Evolutionary conservation across 2,113 vertebrate genomes (phyloP), one percentile per base, ranked within the genome.

Genomic region (Melanotaenia duboulayi): DNA sequence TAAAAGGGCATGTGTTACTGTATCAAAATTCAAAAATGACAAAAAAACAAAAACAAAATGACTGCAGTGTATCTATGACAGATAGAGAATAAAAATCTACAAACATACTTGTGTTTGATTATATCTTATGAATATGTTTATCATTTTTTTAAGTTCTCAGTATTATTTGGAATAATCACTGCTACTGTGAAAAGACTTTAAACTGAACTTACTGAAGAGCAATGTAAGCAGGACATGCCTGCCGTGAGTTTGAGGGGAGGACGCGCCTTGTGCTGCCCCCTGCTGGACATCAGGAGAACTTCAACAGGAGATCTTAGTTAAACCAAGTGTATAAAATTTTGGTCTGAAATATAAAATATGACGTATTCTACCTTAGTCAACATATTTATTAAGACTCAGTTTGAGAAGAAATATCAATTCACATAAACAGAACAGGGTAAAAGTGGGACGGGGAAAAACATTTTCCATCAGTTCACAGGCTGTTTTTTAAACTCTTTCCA

Each of bases 1-100:
- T 96, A 93, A 93, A 94, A 96, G 95, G 96, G 97, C 98, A 99
- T 99, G 97, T 97, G 93, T 96, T 96, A 96, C 95, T 96, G 91
- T 96, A 96, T 90, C 93, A 95, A 94, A 94, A 83, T 86, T 92
- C 84, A 94, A 94, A 94, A 35, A 92, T 84, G 75, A 87, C 68
- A 83, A n/a, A n/a, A n/a, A n/a, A n/a, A n/a, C n/a, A n/a, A 95
- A 96, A 95, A 94, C 91, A 94, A 96, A 96, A 94, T 81, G 86
- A 85, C 95, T 97, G 95, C 95, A 95, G 95, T 95, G 95, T 97
- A 96, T 97, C 94, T 93, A 96, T 95, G 95, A 94, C 95, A 96
- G 94, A 96, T 95, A 95, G 95, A 96, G 81, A 95, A 97, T 98
- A 98, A 97, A 97, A 88, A 90, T 94, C 92, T 96, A 93, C 92